A percentile compares a stretch with the other conserved stretches of the same genome.
phyloP scores from a whole-genome alignment of 2,113 vertebrate genomes.

The Lipotes vexillifer region DNA sequence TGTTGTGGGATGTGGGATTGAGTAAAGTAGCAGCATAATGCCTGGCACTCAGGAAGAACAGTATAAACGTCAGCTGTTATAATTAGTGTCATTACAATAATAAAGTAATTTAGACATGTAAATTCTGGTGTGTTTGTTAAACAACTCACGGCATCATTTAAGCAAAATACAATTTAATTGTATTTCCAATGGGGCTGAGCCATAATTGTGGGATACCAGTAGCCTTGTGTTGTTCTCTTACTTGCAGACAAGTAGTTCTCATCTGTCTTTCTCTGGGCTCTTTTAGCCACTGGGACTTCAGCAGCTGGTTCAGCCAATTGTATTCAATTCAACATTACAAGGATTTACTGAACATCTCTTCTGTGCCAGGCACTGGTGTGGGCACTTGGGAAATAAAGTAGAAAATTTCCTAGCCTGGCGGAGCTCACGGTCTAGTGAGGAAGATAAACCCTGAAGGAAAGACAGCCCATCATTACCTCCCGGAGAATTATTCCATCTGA shows the following conservation, averaged over 20 bases:
- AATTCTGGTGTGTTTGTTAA: not conserved
- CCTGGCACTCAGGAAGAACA: not conserved
- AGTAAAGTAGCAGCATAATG: not conserved
- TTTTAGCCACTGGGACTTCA: not conserved
- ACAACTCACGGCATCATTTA: not conserved
- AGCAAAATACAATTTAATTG: not conserved
- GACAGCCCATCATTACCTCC: not conserved
- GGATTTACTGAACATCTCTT: not conserved
- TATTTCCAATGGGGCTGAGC: not conserved
- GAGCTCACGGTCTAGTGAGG: not conserved
- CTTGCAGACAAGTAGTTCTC: not conserved
- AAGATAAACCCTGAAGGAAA: not conserved
- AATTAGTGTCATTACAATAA: slow-evolving; percentile 1
- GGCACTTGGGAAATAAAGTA: not conserved
- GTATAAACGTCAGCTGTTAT: not conserved
- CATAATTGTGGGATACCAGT: not conserved
- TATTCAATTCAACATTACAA: not conserved
- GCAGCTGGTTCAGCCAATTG: not conserved
- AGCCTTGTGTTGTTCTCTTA: not conserved
- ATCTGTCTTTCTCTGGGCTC: not conserved
- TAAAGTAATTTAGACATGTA: not conserved
- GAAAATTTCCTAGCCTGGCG: not conserved
- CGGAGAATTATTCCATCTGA: not conserved
- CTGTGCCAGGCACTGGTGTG: not conserved
- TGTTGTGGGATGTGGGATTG: not conserved